Base-by-base conservation (phyloP, 2,797 vertebrate genomes). In the Danio choprae region DNA sequence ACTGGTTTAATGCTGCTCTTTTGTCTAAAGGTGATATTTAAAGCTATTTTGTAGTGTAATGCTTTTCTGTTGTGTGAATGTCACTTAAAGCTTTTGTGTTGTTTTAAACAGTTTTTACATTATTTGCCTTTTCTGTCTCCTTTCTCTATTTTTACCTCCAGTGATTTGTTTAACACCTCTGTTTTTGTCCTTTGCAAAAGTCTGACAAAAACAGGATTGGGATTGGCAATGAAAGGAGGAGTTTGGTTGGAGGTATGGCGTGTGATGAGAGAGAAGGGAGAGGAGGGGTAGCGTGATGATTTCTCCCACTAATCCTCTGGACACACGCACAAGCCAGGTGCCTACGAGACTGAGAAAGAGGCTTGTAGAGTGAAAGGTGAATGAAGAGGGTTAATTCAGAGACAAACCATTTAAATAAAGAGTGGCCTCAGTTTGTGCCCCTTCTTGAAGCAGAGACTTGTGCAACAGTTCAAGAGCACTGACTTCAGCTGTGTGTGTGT, bases 291-390 rank as follows among this genome's bases (percentile, higher is more conserved):
- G 86, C 81, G 88, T 86, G 86, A 90, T 92, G 91, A 94, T 92
- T 93, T 88, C 90, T 86, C 87, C 55, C 80, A 81, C 83, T 94
- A 94, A 94, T 94, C 92, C 91, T 91, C 90, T 87, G 86, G 90
- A 91, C 90, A 88, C 92, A 90, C 89, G 87, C 89, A 89, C 68
- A 87, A 87, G 87, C 90, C 89, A 89, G 86, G 89, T 90, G 90
- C 87, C 87, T 84, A 84, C 5, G 11, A 68, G 59, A 58, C 9
- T 6, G 44, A 87, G 87, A 85, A 85, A 78, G 82, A 87, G 87
- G 83, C 83, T 86, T 88, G 88, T 85, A 68, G 62, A 82, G 79
- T 40, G 82, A 79, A 62, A 65, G 73, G 48, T 77, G 55, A 73
- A 68, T 62, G 80, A 77, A 68, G 38, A 80, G 81, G 85, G 70